A percentile compares a stretch with the other conserved stretches of the same genome.
phyloP scores from a whole-genome alignment of 2,797 vertebrate genomes.

The Corythornis leucogaster region DNA sequence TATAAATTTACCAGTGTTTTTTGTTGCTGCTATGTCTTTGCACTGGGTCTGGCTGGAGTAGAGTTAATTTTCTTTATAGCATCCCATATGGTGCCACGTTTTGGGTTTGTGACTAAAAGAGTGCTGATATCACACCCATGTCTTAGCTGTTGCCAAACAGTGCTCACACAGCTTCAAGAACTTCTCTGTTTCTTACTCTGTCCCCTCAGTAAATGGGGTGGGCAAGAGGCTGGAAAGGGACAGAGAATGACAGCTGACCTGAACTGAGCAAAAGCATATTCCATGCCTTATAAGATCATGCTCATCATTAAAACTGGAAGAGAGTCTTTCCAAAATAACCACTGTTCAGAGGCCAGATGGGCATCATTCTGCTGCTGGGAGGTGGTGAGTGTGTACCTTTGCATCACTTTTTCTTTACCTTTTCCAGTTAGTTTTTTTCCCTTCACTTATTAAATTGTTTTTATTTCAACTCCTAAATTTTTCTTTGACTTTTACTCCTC shows the following conservation, averaged over 20 bases:
- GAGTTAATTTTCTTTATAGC: background rate
- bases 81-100: background rate
- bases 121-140: background rate
- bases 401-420: background rate
- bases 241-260: background rate
- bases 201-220: background rate
- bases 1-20: background rate
- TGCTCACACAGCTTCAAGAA: background rate
- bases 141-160: background rate
- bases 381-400: background rate
- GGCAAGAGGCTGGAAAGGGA: background rate
- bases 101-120: background rate
- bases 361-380: background rate
- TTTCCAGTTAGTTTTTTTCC: too few relatives aligned
- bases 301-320: background rate
- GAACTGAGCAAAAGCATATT: rapidly evolving
- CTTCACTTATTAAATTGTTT: background rate
- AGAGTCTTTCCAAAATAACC: background rate
- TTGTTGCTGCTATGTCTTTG: background rate
- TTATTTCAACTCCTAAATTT: background rate
- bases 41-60: background rate
- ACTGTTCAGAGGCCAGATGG: background rate
- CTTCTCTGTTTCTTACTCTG: background rate
- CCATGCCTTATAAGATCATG: background rate
- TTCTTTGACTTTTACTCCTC: background rate